phyloP scores from a whole-genome alignment of 2,113 vertebrate species.

The Paradoxurus hermaphroditus region DNA sequence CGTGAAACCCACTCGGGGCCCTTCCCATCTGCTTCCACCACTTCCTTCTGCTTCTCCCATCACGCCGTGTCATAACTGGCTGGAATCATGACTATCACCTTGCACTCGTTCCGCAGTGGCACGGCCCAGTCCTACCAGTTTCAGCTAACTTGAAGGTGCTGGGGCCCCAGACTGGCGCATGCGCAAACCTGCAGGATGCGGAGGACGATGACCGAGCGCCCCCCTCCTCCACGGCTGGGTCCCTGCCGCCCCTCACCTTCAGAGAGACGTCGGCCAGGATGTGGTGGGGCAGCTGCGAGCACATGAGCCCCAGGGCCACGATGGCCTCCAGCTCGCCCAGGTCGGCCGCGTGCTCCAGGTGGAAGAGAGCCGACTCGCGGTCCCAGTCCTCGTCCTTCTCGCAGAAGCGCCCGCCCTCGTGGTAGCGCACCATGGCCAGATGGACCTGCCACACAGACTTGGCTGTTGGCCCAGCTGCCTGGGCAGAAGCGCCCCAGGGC shows the following conservation, averaged over 20 bases:
- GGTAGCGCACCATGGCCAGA: conserved; percentile 96
- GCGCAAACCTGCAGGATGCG: background rate
- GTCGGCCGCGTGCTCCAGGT: conserved; percentile 93
- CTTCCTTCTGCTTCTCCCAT: background rate
- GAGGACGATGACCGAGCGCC: fast-evolving
- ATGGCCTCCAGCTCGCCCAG: conserved; percentile 98
- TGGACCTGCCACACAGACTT: conserved; percentile 88
- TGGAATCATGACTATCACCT: background rate
- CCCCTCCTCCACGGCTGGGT: background rate
- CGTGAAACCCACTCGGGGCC: background rate
- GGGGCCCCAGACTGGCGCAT: background rate
- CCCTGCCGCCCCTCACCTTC: conserved; percentile 82
- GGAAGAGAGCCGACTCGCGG: conserved; percentile 90
- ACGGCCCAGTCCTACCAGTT: background rate
- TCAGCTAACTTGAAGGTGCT: too few relatives aligned
- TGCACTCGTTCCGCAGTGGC: background rate
- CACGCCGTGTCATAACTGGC: fast-evolving
- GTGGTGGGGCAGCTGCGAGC: conserved; percentile 93
- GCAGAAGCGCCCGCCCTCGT: conserved; percentile 94
- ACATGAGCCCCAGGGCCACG: conserved; percentile 91
- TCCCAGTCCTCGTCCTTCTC: conserved; percentile 93
- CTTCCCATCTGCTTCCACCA: background rate
- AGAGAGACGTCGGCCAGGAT: conserved; percentile 90
- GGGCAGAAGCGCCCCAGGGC: background rate
- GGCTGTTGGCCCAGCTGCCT: background rate